Conservation (phyloP, 2,113 vertebrate species). For the Vimba vimba region DNA sequence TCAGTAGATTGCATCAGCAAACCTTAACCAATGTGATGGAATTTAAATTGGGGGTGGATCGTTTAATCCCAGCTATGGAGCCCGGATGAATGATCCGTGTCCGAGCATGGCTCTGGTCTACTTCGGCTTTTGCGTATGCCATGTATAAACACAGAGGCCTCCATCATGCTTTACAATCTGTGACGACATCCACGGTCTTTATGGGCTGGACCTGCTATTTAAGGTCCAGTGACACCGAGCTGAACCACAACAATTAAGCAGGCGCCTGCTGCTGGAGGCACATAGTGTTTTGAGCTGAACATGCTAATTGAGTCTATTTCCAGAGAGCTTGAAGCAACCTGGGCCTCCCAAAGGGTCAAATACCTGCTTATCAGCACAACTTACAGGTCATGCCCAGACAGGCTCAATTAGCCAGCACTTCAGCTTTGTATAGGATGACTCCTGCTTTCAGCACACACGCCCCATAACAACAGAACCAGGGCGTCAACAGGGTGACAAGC, state of each 20-base stretch:
- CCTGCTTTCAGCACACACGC: slow-evolving; percentile 67
- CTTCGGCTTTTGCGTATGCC: slow-evolving; percentile 12
- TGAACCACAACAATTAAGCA: slow-evolving; percentile 36
- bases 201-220: slow-evolving; percentile 8
- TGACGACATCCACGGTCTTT: slow-evolving; percentile 5
- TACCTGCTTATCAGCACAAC: slow-evolving; percentile 75
- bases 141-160: slow-evolving; percentile 34
- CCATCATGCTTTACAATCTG: slow-evolving; percentile 28
- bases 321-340: slow-evolving; percentile 36
- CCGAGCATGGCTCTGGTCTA: slow-evolving; percentile 17
- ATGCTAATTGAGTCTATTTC: slow-evolving; percentile 43
- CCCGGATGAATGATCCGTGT: slow-evolving; percentile 39
- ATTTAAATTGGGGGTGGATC: slow-evolving; percentile 37
- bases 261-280: slow-evolving; percentile 21
- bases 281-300: slow-evolving; percentile 21
- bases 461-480: slow-evolving; percentile 73
- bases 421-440: slow-evolving; percentile 63
- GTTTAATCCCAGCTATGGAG: slow-evolving; percentile 43
- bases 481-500: slow-evolving; percentile 70
- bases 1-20: slow-evolving; percentile 58
- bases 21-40: slow-evolving; percentile 51
- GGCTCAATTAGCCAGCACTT: slow-evolving; percentile 78
- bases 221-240: slow-evolving; percentile 30
- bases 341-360: slow-evolving; percentile 65
- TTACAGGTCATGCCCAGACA: slow-evolving; percentile 72